These are phyloP conservation scores for Poeciliopsis gracilis DNA, from an alignment of 2,797 vertebrate genomes.

Conservation along the genomic window DNA sequence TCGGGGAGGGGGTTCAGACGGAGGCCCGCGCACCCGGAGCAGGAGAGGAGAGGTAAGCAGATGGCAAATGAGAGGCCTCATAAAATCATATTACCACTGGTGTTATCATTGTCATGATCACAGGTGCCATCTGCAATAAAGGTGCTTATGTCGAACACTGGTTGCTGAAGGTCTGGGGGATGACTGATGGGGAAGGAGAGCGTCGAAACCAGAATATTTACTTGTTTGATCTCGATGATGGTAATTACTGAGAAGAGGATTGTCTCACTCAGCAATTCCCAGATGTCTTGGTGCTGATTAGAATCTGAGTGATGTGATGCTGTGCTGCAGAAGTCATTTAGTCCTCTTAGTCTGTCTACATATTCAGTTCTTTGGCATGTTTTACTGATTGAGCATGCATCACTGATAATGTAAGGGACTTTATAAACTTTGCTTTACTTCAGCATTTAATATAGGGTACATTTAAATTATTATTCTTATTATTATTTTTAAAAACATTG, in stretches of 20 bases:
- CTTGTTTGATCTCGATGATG: conserved; percentile 39
- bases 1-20: conserved; percentile 63
- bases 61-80: conserved; percentile 76
- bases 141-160: conserved; percentile 64
- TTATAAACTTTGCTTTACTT: not conserved
- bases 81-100: conserved; percentile 78
- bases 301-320: conserved; percentile 6
- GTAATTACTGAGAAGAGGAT: conserved; percentile 32
- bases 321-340: conserved; percentile 7
- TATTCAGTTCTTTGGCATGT: not conserved
- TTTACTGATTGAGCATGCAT: not conserved
- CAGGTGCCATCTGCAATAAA: conserved; percentile 61
- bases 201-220: conserved; percentile 26
- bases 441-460: not conserved
- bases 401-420: not conserved
- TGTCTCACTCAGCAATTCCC: conserved; percentile 26
- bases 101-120: conserved; percentile 75
- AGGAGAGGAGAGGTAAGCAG: conserved; percentile 68
- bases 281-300: conserved; percentile 11
- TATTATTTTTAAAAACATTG: not conserved
- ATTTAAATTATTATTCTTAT: not conserved
- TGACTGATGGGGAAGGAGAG: conserved; percentile 24
- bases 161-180: conserved; percentile 25
- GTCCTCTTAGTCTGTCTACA: not conserved
- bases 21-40: conserved; percentile 60